These are phyloP conservation scores for Paramacrobiotus metropolitanus DNA, from an alignment of 1,140 invertebrate genomes.

Conservation along the genomic window DNA sequence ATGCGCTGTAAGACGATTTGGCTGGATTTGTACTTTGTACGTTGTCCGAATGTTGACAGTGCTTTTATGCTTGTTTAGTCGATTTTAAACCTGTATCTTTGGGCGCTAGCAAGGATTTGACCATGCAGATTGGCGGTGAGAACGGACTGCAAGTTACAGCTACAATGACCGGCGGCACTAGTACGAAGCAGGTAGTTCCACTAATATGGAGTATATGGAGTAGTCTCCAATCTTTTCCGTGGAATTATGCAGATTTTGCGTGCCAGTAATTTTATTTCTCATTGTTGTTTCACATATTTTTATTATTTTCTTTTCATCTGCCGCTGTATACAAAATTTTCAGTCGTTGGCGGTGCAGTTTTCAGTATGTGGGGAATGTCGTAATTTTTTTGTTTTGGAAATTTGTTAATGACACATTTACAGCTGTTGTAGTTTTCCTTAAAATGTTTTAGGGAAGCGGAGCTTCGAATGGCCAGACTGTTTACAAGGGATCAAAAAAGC, in stretches of 20 bases:
- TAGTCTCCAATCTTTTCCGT: background rate
- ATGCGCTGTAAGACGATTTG: background rate
- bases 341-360: too few relatives aligned
- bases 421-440: background rate
- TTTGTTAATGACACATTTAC: too few relatives aligned
- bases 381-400: too few relatives aligned
- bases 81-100: constrained; percentile 93
- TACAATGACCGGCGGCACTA: constrained; percentile 75
- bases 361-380: too few relatives aligned
- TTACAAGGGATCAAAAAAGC: constrained; percentile 71
- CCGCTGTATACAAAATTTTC: too few relatives aligned
- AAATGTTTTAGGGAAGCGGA: constrained; percentile 44
- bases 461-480: too few relatives aligned
- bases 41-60: too few relatives aligned
- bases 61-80: constrained; percentile 33
- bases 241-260: background rate
- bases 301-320: background rate
- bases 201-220: background rate
- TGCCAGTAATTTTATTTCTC: background rate
- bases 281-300: background rate
- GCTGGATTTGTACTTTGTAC: too few relatives aligned
- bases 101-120: constrained; percentile 64
- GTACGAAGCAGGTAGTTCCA: background rate
- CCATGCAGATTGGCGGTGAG: constrained; percentile 58
- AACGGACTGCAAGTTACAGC: constrained; percentile 50